Base-by-base conservation (phyloP, 2,888 invertebrate genomes). In the Actias luna region DNA sequence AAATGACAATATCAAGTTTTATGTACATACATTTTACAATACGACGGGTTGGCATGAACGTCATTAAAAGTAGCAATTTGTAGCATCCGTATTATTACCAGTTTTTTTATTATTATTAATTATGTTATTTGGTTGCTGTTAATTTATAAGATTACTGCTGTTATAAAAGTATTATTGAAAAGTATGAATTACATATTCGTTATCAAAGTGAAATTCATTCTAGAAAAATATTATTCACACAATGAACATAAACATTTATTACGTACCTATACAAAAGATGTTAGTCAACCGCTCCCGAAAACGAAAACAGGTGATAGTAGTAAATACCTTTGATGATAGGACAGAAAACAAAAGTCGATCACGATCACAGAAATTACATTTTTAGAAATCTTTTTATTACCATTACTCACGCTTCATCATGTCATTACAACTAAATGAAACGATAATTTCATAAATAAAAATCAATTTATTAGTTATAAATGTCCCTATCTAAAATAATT, bases 211-310 rank as follows among this genome's bases (percentile, higher is more conserved):
- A 25, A 10, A 16, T 10, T 36, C 16, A 22, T 58, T 58, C 58
- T 58, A 58, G 58, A 58, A 58, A 25, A 58, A 12, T 58, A 18
- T 36, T 25, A 36, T 25, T 58, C 7, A 22, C 2, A 7, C 22
- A 35, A 7, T 14, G 22, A 58, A 33, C 33, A 58, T 31, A 7
- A 58, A 22, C n/a, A 35, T 58, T 58, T 58, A 58, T 35, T 22
- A 36, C 33, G 14, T 33, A n/a, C 58, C 18, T 42, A 42, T n/a
- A n/a, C n/a, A n/a, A n/a, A n/a, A n/a, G n/a, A n/a, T n/a, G n/a
- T n/a, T n/a, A n/a, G n/a, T n/a, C n/a, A n/a, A n/a, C n/a, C n/a
- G n/a, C n/a, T n/a, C n/a, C n/a, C n/a, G n/a, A n/a, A n/a, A n/a
- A n/a, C n/a, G n/a, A n/a, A n/a, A n/a, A n/a, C n/a, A n/a, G n/a